Conservation (phyloP, 2,113 vertebrate genomes). For the Odontophorus gujanensis region DNA sequence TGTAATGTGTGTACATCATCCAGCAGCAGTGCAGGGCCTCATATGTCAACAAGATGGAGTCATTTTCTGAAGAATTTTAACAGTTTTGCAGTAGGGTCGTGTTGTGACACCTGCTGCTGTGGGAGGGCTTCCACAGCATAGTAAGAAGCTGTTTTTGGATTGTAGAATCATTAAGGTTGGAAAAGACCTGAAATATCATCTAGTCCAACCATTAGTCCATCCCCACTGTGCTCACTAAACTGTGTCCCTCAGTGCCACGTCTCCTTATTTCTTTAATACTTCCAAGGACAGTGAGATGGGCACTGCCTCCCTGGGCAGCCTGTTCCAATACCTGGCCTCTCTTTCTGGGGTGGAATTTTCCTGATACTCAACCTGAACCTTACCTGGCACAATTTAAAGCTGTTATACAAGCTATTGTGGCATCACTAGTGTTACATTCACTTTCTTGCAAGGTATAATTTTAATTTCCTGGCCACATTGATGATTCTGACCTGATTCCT, state of each 20-base stretch:
- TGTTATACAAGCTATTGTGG: rapidly evolving
- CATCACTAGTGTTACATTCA: background rate
- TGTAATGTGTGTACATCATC: background rate
- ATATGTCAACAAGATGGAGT: background rate
- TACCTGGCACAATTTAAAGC: too few relatives aligned
- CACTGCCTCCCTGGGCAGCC: too few relatives aligned
- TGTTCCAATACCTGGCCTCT: too few relatives aligned
- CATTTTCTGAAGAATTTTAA: background rate
- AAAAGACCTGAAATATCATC: too few relatives aligned
- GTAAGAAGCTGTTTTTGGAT: background rate
- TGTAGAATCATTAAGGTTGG: too few relatives aligned
- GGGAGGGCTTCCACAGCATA: background rate
- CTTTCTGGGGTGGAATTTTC: too few relatives aligned
- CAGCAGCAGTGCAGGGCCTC: background rate
- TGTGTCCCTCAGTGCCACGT: too few relatives aligned
- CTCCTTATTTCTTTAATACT: too few relatives aligned
- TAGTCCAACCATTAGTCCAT: too few relatives aligned
- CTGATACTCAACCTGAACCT: too few relatives aligned
- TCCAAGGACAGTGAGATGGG: too few relatives aligned
- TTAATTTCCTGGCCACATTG: rapidly evolving
- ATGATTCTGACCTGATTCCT: background rate
- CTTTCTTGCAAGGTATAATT: background rate
- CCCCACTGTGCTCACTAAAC: too few relatives aligned
- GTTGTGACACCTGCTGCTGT: background rate
- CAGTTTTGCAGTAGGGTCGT: background rate